Base-by-base conservation (phyloP, 2,797 vertebrate genomes). In the Diceros bicornis region DNA sequence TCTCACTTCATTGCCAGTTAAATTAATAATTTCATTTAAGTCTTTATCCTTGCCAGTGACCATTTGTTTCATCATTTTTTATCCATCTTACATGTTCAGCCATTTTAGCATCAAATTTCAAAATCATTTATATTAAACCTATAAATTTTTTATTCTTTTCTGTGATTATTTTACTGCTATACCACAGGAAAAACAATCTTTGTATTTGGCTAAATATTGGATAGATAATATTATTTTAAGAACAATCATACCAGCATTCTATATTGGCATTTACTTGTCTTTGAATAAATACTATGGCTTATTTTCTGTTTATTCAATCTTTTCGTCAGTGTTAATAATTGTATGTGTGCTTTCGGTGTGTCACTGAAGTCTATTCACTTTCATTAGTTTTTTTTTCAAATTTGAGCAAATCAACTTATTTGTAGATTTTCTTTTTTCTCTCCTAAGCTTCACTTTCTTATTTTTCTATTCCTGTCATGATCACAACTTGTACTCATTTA, bases 401-500 rank as follows among this genome's bases (percentile, higher is more conserved):
- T 62, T 78, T 85, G 71, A 77, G 52, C 52, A 72, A 25, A 59
- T 32, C 50, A 90, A n/a, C 34, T 79, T 84, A 83, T 71, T 78
- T 91, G n/a, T 95, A 41, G 10, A 69, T 85, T 90, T 94, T 75
- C 17, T 62, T 87, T 74, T 66, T 69, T 21, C 32, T 94, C 52
- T 82, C 72, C 18, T 37, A 50, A 94, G 41, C 27, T 62, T 14
- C 17, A 77, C 37, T 89, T 57, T 75, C 47, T 50, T 83, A 20
- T 77, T 79, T 91, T 95, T 86, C 71, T 66, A 2, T 66, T 6
- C 78, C 17, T 78, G 64, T 71, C 64, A 21, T 27, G 16, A 79
- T 82, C 59, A 64, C 29, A 81, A 18, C 77, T 82, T 74, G 5
- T 47, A 61, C 27, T 91, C 20, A 34, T 78, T 91, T 95, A 52